phyloP scores from a whole-genome alignment of 2,888 invertebrate species.

The Philereme vetulata region DNA sequence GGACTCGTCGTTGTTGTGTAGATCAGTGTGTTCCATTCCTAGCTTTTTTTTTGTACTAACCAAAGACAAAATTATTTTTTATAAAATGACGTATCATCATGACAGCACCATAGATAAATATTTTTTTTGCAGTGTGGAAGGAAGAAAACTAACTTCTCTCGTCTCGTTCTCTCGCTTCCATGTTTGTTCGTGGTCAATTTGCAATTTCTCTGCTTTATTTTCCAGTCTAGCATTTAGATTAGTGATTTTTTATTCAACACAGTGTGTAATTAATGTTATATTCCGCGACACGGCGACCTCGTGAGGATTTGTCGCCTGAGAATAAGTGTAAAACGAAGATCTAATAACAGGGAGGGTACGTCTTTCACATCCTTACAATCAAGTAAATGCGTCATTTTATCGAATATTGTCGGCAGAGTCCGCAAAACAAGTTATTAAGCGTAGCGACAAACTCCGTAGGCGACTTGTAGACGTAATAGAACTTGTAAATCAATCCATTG shows the following conservation, averaged over 20 bases:
- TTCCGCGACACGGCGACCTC: constrained; percentile 76
- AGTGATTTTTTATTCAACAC: constrained; percentile 67
- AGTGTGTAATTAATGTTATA: constrained; percentile 82
- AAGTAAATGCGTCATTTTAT: constrained; percentile 84
- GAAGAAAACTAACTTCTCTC: constrained; percentile 64
- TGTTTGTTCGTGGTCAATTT: constrained; percentile 84
- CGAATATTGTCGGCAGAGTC: constrained; percentile 66
- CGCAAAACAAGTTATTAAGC: constrained; percentile 53
- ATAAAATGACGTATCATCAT: constrained; percentile 54
- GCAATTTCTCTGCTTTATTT: constrained; percentile 79
- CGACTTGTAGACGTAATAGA: constrained; percentile 36
- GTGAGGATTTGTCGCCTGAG: constrained; percentile 77
- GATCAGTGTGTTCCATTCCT: no score
- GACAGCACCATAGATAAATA: constrained; percentile 59
- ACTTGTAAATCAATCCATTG: constrained; percentile 40
- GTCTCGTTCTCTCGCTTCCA: constrained; percentile 68
- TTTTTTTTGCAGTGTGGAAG: constrained; percentile 46
- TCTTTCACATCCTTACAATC: constrained; percentile 79
- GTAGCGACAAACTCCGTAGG: constrained; percentile 40
- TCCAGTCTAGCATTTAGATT: constrained; percentile 73
- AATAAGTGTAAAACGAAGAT: constrained; percentile 75
- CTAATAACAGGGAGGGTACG: constrained; percentile 83
- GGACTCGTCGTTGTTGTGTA: no score
- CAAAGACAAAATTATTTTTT: constrained; percentile 23
- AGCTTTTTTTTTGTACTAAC: no score